Base-by-base conservation (phyloP, 1,140 invertebrate species). In the Drosophila athabasca region DNA sequence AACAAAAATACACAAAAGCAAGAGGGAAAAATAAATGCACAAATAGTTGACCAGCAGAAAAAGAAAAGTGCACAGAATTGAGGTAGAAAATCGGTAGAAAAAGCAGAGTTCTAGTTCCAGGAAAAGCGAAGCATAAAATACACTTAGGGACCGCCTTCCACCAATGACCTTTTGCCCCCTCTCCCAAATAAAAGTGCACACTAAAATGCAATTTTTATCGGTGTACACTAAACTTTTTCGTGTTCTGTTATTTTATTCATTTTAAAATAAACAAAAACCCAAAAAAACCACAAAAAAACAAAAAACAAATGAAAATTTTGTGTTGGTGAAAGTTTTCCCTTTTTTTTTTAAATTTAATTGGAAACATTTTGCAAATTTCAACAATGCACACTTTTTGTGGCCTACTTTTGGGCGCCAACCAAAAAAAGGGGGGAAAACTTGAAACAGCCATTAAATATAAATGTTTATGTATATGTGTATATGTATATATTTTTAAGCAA, bases 121-220 rank as follows among this genome's bases (percentile, higher is more conserved):
- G 17, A 9, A 35, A 35, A 11, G 9, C 31, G 8, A 35, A 35
- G 31, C 31, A 35, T 11, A 35, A 35, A 62, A 64, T 15, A 26
- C 29, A 15, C 58, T 62, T 5, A 39, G 17, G 17, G 17, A 19
- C 17, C 17, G 17, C 17, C 17, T 1, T 1, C 17, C 17, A 19
- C 17, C 17, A 19, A 19, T 19, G 17, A 19, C 17, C 17, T 19
- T 19, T 19, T 1, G 17, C 17, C 17, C 17, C 17, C 4, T 4
- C n/a, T 39, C 54, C 54, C 19, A 22, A 48, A 22, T 48, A 53
- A 64, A 53, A 31, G 19, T 53, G 35, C 15, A 15, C 54, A 62
- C 49, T 58, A 39, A 68, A 72, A 43, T 59, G 52, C 54, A 44
- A 65, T 45, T 49, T 50, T 53, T 52, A 75, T 75, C 48, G 17